phyloP scores from a whole-genome alignment of 2,113 vertebrate species.

The Galemys pyrenaicus region DNA sequence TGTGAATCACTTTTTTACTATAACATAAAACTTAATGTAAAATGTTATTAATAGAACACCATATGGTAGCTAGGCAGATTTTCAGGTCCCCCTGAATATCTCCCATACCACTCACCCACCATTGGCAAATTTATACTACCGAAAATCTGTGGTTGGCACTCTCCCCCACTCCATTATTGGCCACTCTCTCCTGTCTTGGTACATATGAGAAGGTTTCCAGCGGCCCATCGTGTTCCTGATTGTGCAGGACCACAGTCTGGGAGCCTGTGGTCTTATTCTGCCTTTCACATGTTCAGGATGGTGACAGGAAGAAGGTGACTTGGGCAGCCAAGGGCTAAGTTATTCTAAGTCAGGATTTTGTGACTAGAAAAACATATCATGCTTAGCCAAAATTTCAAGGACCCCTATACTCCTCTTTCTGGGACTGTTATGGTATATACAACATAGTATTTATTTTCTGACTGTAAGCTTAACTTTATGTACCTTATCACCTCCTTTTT shows the following conservation, averaged over 20 bases:
- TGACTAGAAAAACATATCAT: neutral
- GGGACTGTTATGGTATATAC: neutral
- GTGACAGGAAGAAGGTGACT: neutral
- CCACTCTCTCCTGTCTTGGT: neutral
- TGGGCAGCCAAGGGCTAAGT: neutral
- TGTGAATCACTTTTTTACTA: neutral
- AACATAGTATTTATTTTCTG: neutral
- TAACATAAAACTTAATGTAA: neutral
- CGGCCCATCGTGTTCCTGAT: neutral
- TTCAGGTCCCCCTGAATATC: conserved; percentile 12
- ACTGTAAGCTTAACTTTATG: neutral
- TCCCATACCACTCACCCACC: neutral
- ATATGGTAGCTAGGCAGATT: neutral
- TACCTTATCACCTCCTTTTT: neutral
- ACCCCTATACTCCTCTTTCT: neutral
- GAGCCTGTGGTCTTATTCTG: neutral
- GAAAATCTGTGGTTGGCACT: neutral
- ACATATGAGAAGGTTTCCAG: neutral
- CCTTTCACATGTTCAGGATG: neutral
- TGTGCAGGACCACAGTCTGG: neutral
- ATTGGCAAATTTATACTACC: neutral
- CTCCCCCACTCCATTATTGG: neutral
- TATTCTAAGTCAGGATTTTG: neutral
- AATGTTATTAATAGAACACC: neutral
- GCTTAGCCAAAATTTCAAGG: neutral